Conservation (phyloP, 2,797 vertebrate species). For the Crenuchus spilurus region DNA sequence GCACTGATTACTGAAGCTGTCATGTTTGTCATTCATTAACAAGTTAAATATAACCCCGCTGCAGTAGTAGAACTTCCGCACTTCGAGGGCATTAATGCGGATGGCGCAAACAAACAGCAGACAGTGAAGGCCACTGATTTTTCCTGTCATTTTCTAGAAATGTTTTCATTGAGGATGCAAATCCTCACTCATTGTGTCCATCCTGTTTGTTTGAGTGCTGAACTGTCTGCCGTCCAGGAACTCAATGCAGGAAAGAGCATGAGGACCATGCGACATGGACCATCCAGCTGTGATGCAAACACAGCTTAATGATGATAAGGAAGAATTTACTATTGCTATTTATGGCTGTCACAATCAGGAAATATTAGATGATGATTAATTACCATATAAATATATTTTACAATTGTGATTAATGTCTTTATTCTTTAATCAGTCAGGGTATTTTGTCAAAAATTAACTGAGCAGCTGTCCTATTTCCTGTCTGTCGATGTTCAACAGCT, state of each 20-base stretch:
- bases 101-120: conserved; percentile 42
- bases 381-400: too few species aligned
- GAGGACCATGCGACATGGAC: conserved; percentile 68
- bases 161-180: conserved; percentile 77
- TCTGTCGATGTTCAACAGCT: too few species aligned
- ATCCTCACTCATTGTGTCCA: conserved; percentile 80
- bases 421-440: too few species aligned
- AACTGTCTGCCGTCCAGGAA: conserved; percentile 77
- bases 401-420: too few species aligned
- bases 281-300: conserved; percentile 62
- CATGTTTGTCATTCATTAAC: conserved; percentile 34
- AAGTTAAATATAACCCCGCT: conserved; percentile 38
- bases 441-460: too few species aligned
- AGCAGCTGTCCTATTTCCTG: too few species aligned
- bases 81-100: conserved; percentile 11
- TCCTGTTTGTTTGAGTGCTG: conserved; percentile 81
- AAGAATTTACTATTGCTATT: too few species aligned
- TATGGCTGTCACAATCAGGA: too few species aligned
- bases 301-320: conserved; percentile 21
- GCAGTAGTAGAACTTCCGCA: conserved; percentile 22
- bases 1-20: conserved; percentile 60
- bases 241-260: conserved; percentile 76
- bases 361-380: too few species aligned
- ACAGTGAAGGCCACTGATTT: conserved; percentile 34
- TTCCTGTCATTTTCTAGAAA: conserved; percentile 43